Percentiles rank a stretch among this genome's conserved stretches.
phyloP scores from a whole-genome alignment of 2,888 invertebrate species.

The Macrophya annulata region DNA sequence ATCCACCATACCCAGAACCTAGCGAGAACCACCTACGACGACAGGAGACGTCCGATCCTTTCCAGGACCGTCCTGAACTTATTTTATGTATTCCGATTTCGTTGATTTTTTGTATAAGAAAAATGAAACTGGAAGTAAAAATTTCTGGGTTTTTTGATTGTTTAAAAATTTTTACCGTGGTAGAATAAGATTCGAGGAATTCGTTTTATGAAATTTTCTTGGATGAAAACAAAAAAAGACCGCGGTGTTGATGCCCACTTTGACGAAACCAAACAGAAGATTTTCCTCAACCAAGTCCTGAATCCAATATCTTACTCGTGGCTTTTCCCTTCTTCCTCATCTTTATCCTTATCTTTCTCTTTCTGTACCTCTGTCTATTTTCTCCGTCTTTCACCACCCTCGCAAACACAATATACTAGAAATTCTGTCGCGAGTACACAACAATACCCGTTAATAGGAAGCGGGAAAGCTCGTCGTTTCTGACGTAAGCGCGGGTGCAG shows the following conservation, averaged over 20 bases:
- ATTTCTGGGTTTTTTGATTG: neutral
- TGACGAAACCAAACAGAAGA: constrained; percentile 37
- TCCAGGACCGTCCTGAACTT: neutral
- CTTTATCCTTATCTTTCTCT: neutral
- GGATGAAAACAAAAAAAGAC: too few species aligned
- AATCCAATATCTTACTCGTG: constrained; percentile 38
- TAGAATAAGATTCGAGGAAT: too few species aligned
- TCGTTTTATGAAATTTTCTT: too few species aligned
- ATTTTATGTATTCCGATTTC: neutral
- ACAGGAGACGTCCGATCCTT: constrained; percentile 38
- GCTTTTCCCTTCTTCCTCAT: constrained; percentile 5
- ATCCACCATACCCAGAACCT: neutral
- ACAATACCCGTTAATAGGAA: constrained; percentile 48
- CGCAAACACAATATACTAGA: constrained; percentile 49
- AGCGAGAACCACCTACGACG: constrained; percentile 7
- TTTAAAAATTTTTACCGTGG: too few species aligned
- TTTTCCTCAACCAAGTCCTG: constrained; percentile 9
- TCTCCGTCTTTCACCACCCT: constrained; percentile 17
- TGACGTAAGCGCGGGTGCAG: constrained; percentile 11
- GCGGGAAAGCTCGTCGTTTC: constrained; percentile 20
- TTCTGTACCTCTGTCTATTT: neutral
- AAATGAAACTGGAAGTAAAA: neutral
- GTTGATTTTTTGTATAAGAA: neutral
- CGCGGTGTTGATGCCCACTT: constrained; percentile 22
- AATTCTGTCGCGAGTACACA: constrained; percentile 50